Evolutionary conservation across 1,140 invertebrate species (phyloP), one percentile per base, ranked within the genome.

Genomic region (Conus betulinus): DNA sequence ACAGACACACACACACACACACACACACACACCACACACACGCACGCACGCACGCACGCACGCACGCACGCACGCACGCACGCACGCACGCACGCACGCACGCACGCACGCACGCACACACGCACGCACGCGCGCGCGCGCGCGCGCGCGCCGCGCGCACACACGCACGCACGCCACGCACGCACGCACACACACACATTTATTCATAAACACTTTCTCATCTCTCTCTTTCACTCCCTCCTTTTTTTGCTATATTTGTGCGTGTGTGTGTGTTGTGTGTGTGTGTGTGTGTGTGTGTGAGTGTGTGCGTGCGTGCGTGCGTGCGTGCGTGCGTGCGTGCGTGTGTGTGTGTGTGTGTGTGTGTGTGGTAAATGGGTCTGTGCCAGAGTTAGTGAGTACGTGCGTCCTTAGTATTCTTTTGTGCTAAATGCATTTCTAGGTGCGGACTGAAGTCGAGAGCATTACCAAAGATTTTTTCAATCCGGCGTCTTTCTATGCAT

Each of bases 301-400:
- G 78, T 51, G 78, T 51, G 78, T 51, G 78, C 6, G 27, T 6
- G 78, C 51, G 78, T 51, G 78, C 51, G 78, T 81, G 78, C 51
- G 78, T 81, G 78, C 51, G 78, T 81, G 78, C 51, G 78, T 81
- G 78, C 51, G 78, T 81, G 78, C 51, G 78, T 81, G 78, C 51
- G 78, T 81, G 78, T 81, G 78, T 81, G 78, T 81, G 78, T 81
- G 78, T 81, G 78, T 81, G 78, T 81, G 78, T 81, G 78, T 81
- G 78, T 81, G 78, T 81, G 78, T 81, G 78, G 27, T 81, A 27
- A 39, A 10, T 81, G 25, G 27, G 25, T 81, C 6, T 81, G 25
- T 81, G 39, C 39, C 39, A 39, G 39, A 39, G 39, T 39, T 39
- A 39, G 39, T 39, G 39, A 39, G 39, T 39, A 39, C 39, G 39